Evolutionary conservation across 2,888 invertebrate genomes (phyloP).

Genomic region (Plemyria rubiginata): DNA sequence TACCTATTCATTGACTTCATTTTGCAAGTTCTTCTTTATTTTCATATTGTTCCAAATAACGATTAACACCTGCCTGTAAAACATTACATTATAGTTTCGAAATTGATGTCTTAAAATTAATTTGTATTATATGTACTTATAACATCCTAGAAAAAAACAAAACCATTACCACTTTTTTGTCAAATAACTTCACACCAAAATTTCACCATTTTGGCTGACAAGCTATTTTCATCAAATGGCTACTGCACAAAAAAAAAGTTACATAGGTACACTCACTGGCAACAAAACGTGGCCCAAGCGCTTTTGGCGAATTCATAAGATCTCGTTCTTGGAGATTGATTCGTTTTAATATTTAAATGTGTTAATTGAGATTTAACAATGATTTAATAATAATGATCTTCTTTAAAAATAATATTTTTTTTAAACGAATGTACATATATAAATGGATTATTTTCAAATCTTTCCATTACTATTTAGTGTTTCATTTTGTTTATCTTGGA

Average conservation of each 20-base stretch:
- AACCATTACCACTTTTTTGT: slow-evolving; percentile 34
- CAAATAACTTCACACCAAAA: slow-evolving; percentile 46
- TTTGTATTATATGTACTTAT: neutral
- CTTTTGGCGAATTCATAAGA: neutral
- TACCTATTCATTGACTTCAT: slow-evolving; percentile 2
- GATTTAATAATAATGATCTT: too few relatives aligned
- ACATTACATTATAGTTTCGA: neutral
- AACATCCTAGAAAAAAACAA: slow-evolving; percentile 24
- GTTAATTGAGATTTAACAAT: too few relatives aligned
- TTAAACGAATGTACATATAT: too few relatives aligned
- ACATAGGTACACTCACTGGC: slow-evolving; percentile 4
- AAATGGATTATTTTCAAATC: too few relatives aligned
- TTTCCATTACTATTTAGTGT: too few relatives aligned
- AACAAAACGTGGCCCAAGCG: neutral
- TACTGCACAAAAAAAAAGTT: slow-evolving; percentile 54
- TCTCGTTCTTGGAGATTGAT: too few relatives aligned
- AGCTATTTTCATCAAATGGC: slow-evolving; percentile 51
- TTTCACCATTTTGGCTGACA: slow-evolving; percentile 56
- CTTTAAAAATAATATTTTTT: too few relatives aligned
- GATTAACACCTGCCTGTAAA: slow-evolving; percentile 1
- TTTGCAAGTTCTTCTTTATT: neutral
- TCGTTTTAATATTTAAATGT: too few relatives aligned
- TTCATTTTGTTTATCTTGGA: too few relatives aligned
- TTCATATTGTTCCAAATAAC: neutral
- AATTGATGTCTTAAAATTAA: neutral